phyloP scores from a whole-genome alignment of 2,797 vertebrate species.

The Channa striata region DNA sequence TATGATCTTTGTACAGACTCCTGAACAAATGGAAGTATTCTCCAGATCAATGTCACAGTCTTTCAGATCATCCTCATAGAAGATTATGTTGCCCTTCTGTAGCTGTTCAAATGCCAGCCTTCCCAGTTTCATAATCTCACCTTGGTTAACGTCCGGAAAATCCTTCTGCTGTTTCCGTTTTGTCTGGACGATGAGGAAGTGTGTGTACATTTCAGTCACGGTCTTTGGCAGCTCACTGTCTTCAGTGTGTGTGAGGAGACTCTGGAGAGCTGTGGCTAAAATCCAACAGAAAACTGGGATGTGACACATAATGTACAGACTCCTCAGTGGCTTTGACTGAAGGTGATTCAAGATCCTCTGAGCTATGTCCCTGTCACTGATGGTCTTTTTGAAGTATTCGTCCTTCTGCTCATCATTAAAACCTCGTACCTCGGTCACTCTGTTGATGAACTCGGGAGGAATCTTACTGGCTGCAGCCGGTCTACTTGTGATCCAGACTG shows the following conservation, averaged over 20 bases:
- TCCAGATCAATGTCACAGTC: conserved; percentile 17
- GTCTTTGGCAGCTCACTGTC: conserved; percentile 27
- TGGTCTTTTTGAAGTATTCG: conserved; percentile 33
- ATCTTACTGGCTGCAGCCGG: conserved; percentile 33
- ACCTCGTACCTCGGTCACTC: conserved; percentile 42
- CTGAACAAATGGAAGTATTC: conserved; percentile 30
- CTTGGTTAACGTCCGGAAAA: conserved; percentile 18
- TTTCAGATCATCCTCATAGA: conserved; percentile 5
- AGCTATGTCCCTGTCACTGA: conserved; percentile 6
- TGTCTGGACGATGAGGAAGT: conserved; percentile 43
- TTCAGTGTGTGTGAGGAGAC: not conserved
- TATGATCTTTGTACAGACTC: conserved; percentile 40
- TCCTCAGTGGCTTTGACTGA: conserved; percentile 14
- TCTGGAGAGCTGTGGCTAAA: conserved; percentile 10
- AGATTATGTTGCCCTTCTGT: conserved; percentile 7
- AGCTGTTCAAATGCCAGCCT: conserved; percentile 47
- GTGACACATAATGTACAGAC: conserved; percentile 50
- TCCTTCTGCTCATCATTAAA: conserved; percentile 39
- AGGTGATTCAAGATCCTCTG: conserved; percentile 21
- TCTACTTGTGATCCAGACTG: conserved; percentile 45
- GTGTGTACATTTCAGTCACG: conserved; percentile 41
- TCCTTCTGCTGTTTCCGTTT: conserved; percentile 11
- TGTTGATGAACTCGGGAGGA: not conserved
- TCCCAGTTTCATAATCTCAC: conserved; percentile 37
- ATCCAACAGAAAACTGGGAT: conserved; percentile 43